These are phyloP conservation scores for Smutsia temminckii DNA, from an alignment of 2,797 vertebrate species.

Conservation along the genomic window DNA sequence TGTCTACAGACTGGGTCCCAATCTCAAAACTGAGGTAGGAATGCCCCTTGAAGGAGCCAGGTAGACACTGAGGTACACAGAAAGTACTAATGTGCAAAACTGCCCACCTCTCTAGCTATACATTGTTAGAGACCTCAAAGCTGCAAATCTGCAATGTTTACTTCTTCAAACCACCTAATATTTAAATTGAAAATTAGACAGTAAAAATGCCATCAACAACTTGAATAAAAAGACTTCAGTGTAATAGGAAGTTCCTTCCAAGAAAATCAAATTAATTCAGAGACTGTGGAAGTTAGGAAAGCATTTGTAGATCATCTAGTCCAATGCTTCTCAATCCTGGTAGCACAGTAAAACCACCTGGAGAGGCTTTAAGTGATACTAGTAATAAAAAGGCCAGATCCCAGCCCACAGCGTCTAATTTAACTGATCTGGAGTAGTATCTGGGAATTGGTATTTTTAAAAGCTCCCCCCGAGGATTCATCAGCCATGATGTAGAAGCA, in stretches of 20 bases:
- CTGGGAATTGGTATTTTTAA: neutral
- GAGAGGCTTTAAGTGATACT: neutral
- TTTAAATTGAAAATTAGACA: neutral
- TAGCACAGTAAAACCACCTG: neutral
- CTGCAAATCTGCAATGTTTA: neutral
- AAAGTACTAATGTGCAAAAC: neutral
- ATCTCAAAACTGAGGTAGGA: neutral
- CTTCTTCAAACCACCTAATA: neutral
- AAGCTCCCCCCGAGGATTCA: neutral
- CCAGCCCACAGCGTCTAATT: neutral
- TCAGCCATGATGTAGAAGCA: neutral
- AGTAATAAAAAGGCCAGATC: neutral
- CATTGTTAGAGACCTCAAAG: neutral
- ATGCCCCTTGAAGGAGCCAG: neutral
- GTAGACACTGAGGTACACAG: neutral
- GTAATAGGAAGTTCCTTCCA: neutral
- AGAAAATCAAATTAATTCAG: neutral
- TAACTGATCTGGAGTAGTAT: neutral
- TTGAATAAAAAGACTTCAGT: neutral
- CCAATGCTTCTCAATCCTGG: neutral
- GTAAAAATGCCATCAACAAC: neutral
- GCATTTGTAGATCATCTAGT: neutral
- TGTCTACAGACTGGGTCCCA: neutral
- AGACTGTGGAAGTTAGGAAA: neutral
- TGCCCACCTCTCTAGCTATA: neutral